Percentiles rank a stretch among this genome's conserved stretches.
Evolutionary conservation across 2,113 vertebrate genomes (phyloP).

Genomic region (Psammodynastes pulverulentus): DNA sequence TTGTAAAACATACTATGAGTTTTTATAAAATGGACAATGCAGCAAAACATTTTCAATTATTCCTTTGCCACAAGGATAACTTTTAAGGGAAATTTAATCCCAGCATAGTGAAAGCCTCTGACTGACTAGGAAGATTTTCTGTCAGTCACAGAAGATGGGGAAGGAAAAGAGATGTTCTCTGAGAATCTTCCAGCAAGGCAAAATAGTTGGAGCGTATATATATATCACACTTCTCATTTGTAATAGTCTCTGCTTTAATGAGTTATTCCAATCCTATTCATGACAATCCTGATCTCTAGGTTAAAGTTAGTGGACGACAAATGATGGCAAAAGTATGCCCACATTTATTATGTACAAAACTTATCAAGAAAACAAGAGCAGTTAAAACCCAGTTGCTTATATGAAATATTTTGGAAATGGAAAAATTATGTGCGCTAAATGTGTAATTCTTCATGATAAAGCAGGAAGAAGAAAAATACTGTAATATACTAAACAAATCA

Average conservation of each 20-base stretch:
- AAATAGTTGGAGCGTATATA: not conserved
- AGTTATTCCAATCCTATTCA: not conserved
- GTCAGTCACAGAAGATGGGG: not conserved
- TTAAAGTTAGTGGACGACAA: not conserved
- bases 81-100: not conserved
- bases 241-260: not conserved
- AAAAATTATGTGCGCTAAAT: slow-evolving; percentile 23
- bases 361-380: slow-evolving; percentile 18
- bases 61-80: not conserved
- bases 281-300: not conserved
- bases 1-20: not conserved
- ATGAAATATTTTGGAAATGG: slow-evolving; percentile 7
- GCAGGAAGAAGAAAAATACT: slow-evolving; percentile 8
- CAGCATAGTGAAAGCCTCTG: not conserved
- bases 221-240: not conserved
- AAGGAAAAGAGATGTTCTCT: not conserved
- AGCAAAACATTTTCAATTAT: not conserved
- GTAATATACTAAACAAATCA: slow-evolving; percentile 27
- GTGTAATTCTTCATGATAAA: slow-evolving; percentile 15
- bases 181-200: not conserved
- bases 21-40: not conserved
- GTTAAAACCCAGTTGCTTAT: slow-evolving; percentile 11
- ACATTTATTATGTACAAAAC: slow-evolving; percentile 4
- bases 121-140: not conserved
- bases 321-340: not conserved